Conservation (phyloP, 2,888 invertebrate genomes). For the Cataglyphis cursor region DNA sequence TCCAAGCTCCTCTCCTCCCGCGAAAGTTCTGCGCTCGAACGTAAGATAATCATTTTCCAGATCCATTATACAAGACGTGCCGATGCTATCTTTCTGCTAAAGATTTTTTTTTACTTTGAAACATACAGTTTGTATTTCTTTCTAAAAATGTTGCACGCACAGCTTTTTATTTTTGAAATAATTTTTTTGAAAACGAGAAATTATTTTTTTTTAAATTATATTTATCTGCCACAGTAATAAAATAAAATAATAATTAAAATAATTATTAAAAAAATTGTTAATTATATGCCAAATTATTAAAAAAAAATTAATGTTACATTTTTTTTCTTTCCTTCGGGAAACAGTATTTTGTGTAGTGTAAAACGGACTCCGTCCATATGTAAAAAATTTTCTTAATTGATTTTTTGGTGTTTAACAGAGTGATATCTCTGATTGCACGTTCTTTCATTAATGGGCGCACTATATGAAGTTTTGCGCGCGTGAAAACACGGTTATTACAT, state of each 20-base stretch:
- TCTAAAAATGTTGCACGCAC: neutral
- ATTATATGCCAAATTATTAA: neutral
- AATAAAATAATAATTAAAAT: too few species aligned
- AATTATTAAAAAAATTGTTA: too few species aligned
- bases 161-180: neutral
- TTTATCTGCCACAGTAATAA: too few species aligned
- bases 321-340: neutral
- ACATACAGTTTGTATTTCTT: neutral
- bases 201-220: too few species aligned
- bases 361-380: neutral
- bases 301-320: neutral
- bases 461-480: neutral
- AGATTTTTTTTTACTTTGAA: neutral
- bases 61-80: constrained; percentile 35
- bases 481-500: neutral
- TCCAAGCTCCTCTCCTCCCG: constrained; percentile 65
- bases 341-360: neutral
- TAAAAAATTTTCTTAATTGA: neutral
- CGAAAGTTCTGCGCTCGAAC: constrained; percentile 62
- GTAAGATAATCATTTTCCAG: constrained; percentile 67
- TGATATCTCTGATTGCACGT: neutral
- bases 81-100: neutral
- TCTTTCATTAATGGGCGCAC: neutral
- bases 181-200: neutral
- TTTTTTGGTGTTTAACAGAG: neutral